These are phyloP conservation scores for Coregonus ussuriensis DNA, from an alignment of 2,797 vertebrate species.

Conservation along the genomic window DNA sequence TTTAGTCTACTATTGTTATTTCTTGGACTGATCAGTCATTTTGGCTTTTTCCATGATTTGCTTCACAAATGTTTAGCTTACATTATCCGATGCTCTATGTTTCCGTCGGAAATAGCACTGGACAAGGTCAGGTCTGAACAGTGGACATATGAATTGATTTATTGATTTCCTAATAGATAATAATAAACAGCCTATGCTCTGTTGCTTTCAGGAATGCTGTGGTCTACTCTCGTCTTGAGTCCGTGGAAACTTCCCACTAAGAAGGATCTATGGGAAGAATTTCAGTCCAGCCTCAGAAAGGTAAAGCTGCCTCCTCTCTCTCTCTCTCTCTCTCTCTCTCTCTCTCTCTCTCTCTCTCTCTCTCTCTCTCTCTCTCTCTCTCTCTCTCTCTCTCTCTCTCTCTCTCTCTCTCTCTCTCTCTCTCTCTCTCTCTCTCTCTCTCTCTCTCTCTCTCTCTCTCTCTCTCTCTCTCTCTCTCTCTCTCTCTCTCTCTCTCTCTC, in stretches of 20 bases:
- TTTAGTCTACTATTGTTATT: background rate
- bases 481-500: background rate
- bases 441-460: too few species aligned
- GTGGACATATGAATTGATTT: constrained; percentile 53
- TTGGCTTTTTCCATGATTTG: background rate
- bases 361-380: constrained; percentile 23
- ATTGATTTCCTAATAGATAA: constrained; percentile 27
- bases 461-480: background rate
- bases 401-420: background rate
- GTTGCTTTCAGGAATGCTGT: constrained; percentile 65
- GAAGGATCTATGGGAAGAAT: constrained; percentile 45
- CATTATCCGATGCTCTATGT: background rate
- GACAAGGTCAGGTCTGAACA: background rate
- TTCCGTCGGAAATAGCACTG: background rate
- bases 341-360: constrained; percentile 1
- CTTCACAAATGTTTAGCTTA: background rate
- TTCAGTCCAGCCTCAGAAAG: constrained; percentile 43
- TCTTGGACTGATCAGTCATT: background rate
- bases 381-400: constrained; percentile 1
- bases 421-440: too few species aligned
- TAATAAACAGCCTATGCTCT: constrained; percentile 57
- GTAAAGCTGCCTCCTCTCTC: constrained; percentile 47
- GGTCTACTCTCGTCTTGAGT: constrained; percentile 30
- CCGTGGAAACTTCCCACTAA: constrained; percentile 39
- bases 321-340: constrained; percentile 1